These are phyloP conservation scores for Heterochromis multidens DNA, from an alignment of 2,113 vertebrate genomes.

Conservation along the genomic window DNA sequence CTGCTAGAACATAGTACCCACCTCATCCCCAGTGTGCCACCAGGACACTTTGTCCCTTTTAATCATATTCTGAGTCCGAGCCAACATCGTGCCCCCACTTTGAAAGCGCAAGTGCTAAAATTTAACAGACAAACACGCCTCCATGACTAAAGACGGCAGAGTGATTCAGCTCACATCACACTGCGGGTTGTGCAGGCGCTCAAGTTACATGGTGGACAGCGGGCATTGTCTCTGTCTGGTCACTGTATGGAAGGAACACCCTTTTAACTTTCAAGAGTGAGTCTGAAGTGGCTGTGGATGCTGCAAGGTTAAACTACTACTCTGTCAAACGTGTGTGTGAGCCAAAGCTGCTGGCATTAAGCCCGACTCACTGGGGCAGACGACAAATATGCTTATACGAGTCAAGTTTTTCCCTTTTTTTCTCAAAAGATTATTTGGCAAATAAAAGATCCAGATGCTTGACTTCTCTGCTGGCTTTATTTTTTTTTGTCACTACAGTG, in stretches of 20 bases:
- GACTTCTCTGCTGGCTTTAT: background rate
- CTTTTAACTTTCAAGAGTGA: slow-evolving; percentile 24
- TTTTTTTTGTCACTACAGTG: background rate
- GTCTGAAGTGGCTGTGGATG: slow-evolving; percentile 10
- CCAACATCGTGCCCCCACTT: background rate
- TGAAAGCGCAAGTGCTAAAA: slow-evolving; percentile 16
- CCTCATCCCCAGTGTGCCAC: background rate
- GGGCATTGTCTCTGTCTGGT: slow-evolving; percentile 12
- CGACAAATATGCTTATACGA: background rate
- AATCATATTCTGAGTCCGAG: background rate
- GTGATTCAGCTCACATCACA: slow-evolving; percentile 58
- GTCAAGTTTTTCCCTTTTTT: background rate
- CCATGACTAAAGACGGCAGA: slow-evolving; percentile 35
- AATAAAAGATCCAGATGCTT: background rate
- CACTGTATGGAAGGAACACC: background rate
- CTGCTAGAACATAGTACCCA: background rate
- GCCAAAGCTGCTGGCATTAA: background rate
- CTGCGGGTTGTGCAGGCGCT: slow-evolving; percentile 42
- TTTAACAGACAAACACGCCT: slow-evolving; percentile 16
- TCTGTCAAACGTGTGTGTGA: slow-evolving; percentile 4
- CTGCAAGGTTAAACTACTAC: slow-evolving; percentile 28
- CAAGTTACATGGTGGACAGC: slow-evolving; percentile 33
- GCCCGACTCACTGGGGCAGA: background rate
- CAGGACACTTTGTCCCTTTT: slow-evolving; percentile 26
- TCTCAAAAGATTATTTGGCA: background rate